Evolutionary conservation across 2,888 invertebrate species (phyloP).

Genomic region (Campoplex nolae): DNA sequence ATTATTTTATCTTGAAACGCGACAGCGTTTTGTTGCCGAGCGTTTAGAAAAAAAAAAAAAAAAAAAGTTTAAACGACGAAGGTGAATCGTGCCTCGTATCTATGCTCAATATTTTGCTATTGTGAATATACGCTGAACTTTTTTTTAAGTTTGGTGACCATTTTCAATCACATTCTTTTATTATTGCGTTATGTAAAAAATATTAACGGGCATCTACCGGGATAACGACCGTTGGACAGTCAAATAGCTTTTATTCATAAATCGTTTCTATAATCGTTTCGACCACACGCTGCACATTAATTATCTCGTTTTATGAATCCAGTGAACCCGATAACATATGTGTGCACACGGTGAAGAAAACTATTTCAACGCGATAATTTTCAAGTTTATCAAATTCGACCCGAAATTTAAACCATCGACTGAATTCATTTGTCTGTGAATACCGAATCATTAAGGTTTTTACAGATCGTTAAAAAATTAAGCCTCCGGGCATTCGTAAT

Average conservation of each 20-base stretch:
- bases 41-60: too few species aligned
- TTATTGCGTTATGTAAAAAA: background rate
- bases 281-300: background rate
- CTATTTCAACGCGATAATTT: background rate
- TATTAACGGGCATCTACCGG: background rate
- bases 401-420: background rate
- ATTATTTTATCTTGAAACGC: background rate
- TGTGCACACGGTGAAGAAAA: background rate
- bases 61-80: too few species aligned
- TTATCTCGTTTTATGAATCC: background rate
- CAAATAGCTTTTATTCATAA: background rate
- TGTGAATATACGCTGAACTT: background rate
- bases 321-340: background rate
- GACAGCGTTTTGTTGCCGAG: too few species aligned
- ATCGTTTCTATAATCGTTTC: constrained; percentile 16
- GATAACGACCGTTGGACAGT: background rate
- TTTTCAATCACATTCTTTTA: background rate
- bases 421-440: background rate
- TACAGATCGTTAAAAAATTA: background rate
- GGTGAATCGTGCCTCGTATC: too few species aligned
- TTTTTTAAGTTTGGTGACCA: background rate
- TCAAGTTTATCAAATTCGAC: background rate
- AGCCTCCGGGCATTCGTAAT: background rate
- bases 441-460: background rate
- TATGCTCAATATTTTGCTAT: too few species aligned